Evolutionary conservation across 2,113 vertebrate genomes (phyloP), one percentile per base, ranked within the genome.

Genomic region (Serinus canaria): DNA sequence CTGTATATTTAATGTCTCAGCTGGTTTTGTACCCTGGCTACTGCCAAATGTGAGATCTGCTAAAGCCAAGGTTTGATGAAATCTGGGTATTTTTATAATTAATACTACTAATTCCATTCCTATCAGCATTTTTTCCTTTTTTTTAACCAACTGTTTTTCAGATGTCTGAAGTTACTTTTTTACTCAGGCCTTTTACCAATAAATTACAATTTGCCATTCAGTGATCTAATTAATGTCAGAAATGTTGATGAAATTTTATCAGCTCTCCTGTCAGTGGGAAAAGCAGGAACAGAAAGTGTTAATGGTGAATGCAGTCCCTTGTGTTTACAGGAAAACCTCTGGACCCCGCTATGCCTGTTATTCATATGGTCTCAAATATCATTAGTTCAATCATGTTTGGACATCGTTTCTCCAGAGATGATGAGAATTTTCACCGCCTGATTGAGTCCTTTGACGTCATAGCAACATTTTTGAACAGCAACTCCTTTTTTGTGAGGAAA

Each of bases 251-350:
- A 72, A 78, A 52, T 10, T 8, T 64, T 55, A 16, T 16, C 41
- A 60, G 41, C 66, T 82, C 17, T n/a, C 30, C 31, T 62, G 44
- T 70, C 35, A 24, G 22, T 28, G 23, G 56, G n/a, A 49, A 75
- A 67, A 94, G 49, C 35, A 55, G 60, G 37, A 52, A 13, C 6
- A 76, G 6, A 44, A 37, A 55, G 22, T 46, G 47, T 72, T 78
- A 75, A 73, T 21, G 19, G 52, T 79, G 50, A 67, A 15, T 66
- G 13, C 30, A 55, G 25, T 37, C 83, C 23, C 31, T 60, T 90
- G 47, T 92, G 17, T 73, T 93, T 47, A 43, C 93, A 98, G 96
- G 95, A 43, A 95, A 92, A 41, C 92, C 98, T 85, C 94, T 96
- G 69, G 83, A 97, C 59, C 96, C 96, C 10, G n/a, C 73, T 10